phyloP scores from a whole-genome alignment of 35 echinoderm and acorn worm genomes.

The Diadema setosum region DNA sequence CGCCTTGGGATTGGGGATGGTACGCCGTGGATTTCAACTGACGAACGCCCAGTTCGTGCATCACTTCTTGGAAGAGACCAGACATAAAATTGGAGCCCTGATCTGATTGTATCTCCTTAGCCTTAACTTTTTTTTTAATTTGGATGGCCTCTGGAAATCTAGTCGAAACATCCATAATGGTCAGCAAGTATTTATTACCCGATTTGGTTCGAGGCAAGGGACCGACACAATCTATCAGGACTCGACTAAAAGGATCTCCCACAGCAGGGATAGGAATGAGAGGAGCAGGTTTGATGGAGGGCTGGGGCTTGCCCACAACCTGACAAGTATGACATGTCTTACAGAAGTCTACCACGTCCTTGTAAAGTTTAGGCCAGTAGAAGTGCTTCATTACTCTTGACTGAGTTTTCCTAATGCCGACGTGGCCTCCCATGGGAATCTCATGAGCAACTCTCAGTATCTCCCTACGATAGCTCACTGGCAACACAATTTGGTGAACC shows the following conservation, averaged over 20 bases:
- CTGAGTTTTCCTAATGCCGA: slow-evolving; percentile 44
- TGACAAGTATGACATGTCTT: slow-evolving; percentile 34
- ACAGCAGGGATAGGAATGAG: slow-evolving; percentile 25
- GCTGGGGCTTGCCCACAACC: neutral
- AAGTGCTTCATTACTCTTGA: slow-evolving; percentile 31
- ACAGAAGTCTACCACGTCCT: slow-evolving; percentile 10
- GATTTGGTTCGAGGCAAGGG: slow-evolving; percentile 35
- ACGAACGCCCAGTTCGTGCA: slow-evolving; percentile 37
- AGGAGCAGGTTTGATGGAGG: neutral
- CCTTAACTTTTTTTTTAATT: slow-evolving; percentile 18
- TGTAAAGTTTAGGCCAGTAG: slow-evolving; percentile 31
- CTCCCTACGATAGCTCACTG: too few relatives aligned
- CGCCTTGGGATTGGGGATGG: slow-evolving; percentile 53
- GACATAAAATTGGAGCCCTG: slow-evolving; percentile 59
- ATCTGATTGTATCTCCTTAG: slow-evolving; percentile 53
- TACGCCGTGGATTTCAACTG: slow-evolving; percentile 24
- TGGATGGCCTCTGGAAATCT: slow-evolving; percentile 57
- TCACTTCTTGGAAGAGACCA: slow-evolving; percentile 21
- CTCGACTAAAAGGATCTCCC: slow-evolving; percentile 35
- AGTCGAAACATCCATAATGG: slow-evolving; percentile 48
- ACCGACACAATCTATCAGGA: slow-evolving; percentile 27
- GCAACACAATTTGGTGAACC: too few relatives aligned
- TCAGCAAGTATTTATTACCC: slow-evolving; percentile 22
- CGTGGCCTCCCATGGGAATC: slow-evolving; percentile 30
- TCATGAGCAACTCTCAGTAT: slow-evolving; percentile 9